Evolutionary conservation across 2,888 invertebrate genomes (phyloP).

Genomic region (Amphipyra berbera): DNA sequence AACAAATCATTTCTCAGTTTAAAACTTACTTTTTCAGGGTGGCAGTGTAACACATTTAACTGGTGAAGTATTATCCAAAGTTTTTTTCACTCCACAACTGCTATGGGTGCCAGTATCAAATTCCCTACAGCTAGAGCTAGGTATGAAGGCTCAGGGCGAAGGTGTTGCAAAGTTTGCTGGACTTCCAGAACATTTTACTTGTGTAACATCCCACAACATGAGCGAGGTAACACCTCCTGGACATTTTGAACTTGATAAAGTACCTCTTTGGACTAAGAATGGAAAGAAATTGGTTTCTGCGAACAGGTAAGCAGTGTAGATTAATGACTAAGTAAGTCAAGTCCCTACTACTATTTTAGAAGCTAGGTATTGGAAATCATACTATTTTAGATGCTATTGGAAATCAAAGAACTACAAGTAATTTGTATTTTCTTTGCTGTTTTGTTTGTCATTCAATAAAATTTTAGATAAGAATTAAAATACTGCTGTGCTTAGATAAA

Average conservation of each 20-base stretch:
- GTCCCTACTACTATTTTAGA: too few species aligned
- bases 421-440: too few species aligned
- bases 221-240: conserved; percentile 91
- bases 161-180: conserved; percentile 93
- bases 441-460: too few species aligned
- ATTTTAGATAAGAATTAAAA: too few species aligned
- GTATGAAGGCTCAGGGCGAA: conserved; percentile 91
- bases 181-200: conserved; percentile 85
- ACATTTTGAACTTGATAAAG: conserved; percentile 92
- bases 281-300: conserved; percentile 93
- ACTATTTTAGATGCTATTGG: too few species aligned
- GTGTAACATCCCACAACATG: conserved; percentile 92
- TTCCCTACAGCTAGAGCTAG: conserved; percentile 91
- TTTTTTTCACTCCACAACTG: conserved; percentile 90
- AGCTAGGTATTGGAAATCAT: too few species aligned
- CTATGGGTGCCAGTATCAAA: conserved; percentile 93
- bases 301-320: conserved; percentile 80
- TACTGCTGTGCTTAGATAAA: too few species aligned
- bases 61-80: conserved; percentile 92
- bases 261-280: conserved; percentile 94
- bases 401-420: too few species aligned
- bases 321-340: not conserved
- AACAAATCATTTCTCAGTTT: too few species aligned
- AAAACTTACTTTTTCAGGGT: conserved; percentile 83
- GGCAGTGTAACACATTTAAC: conserved; percentile 96